These are phyloP conservation scores for Labeo rohita DNA, from an alignment of 2,113 vertebrate genomes.

Conservation along the genomic window DNA sequence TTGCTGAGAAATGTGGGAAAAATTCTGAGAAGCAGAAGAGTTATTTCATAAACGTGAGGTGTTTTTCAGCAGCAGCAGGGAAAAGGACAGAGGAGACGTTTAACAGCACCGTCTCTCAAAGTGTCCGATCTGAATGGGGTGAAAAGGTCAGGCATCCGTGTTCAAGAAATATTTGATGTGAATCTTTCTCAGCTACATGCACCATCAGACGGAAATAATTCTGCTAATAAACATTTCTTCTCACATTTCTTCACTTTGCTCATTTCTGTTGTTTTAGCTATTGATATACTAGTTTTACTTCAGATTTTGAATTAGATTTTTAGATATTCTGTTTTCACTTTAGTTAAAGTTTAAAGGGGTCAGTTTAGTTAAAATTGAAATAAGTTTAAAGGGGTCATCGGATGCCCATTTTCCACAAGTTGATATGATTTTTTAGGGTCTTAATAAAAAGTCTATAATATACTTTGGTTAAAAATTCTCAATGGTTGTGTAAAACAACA, in stretches of 20 bases:
- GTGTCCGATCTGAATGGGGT: background rate
- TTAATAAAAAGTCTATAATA: no score
- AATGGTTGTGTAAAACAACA: no score
- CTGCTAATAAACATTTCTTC: background rate
- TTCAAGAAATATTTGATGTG: background rate
- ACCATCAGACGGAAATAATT: background rate
- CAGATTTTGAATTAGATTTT: no score
- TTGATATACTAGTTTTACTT: no score
- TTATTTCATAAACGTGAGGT: background rate
- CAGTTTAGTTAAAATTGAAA: no score
- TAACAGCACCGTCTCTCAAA: background rate
- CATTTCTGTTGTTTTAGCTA: background rate
- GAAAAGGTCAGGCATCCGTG: constrained; percentile 1
- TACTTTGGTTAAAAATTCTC: no score
- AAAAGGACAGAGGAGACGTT: background rate
- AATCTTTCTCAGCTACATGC: background rate
- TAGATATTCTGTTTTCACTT: no score
- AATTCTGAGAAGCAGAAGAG: background rate
- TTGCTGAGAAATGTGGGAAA: background rate
- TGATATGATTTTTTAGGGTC: no score
- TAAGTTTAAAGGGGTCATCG: no score
- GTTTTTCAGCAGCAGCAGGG: background rate
- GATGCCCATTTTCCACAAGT: no score
- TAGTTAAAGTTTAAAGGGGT: no score
- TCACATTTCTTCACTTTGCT: background rate